Base-by-base conservation (phyloP, 2,888 invertebrate genomes). In the Cantharis lateralis region DNA sequence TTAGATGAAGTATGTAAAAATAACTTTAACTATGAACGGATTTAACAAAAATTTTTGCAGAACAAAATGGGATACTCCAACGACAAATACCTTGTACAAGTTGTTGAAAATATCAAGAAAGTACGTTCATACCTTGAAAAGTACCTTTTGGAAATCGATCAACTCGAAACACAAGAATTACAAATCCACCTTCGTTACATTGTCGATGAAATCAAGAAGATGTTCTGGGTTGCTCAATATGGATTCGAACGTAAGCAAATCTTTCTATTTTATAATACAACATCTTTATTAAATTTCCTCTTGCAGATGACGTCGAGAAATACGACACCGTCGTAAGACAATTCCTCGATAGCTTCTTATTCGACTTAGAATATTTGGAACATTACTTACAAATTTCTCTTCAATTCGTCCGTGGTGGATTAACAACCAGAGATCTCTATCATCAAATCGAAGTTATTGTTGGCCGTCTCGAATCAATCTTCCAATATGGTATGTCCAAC, bases 331-430 rank as follows among this genome's bases (percentile, higher is more conserved):
- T 62, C 15, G 48, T 75, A 18, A 71, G 16, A 63, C 26, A 68
- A 7, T 62, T 70, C 5, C 63, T 74, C 20, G 48, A 70, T 24
- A 70, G 70, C 18, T 74, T 74, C 74, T 20, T 74, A 32, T 15
- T 15, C n/a, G 70, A 28, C 16, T 32, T 74, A 2, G 70, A 76
- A 76, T 64, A 76, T 32, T 48, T 72, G n/a, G 72, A 76, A 62
- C 62, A 70, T 15, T 72, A 76, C n/a, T 66, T 76, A 28, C 72
- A 72, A 72, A 11, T 32, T 62, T 64, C 72, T 4, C 62, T 73
- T 13, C 72, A 72, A 48, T 68, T 70, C 15, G 72, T 76, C 18
- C 18, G 62, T 32, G 62, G 64, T n/a, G 71, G 70, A 18, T 68
- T 71, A 62, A 62, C 18, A 26, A 68, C 71, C 10, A 32, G 62